Evolutionary conservation across 1,140 invertebrate genomes (phyloP).

Genomic region (Babylonia areolata): DNA sequence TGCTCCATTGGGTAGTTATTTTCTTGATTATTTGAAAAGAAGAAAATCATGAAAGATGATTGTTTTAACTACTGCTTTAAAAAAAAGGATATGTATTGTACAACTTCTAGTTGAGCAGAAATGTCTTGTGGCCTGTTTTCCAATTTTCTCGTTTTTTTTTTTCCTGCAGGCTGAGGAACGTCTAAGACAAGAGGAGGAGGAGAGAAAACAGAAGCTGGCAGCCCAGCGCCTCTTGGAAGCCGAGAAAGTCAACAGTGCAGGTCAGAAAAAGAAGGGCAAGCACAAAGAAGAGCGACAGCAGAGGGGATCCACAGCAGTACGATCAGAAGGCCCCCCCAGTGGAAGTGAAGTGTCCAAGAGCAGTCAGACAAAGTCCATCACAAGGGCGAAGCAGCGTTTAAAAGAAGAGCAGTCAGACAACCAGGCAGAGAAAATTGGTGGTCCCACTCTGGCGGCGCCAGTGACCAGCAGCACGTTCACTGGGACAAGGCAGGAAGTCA

Average conservation of each 20-base stretch:
- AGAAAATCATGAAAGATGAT: too few relatives aligned
- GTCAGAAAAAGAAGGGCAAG: conserved; percentile 56
- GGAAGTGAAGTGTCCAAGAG: neutral
- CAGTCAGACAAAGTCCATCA: neutral
- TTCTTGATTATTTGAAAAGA: too few relatives aligned
- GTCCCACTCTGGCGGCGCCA: neutral
- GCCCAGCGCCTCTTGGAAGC: conserved; percentile 9
- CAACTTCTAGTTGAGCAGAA: too few relatives aligned
- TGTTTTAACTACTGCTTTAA: too few relatives aligned
- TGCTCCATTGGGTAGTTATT: too few relatives aligned
- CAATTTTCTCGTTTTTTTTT: too few relatives aligned
- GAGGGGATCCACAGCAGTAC: conserved; percentile 61
- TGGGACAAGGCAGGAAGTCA: neutral
- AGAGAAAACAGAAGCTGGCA: conserved; percentile 72
- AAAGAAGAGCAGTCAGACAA: conserved; percentile 26
- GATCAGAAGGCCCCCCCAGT: conserved; percentile 44
- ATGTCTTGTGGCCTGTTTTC: too few relatives aligned
- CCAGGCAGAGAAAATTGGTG: neutral
- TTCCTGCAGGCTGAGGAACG: conserved; percentile 62
- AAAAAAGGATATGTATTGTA: too few relatives aligned
- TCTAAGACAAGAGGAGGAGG: conserved; percentile 53
- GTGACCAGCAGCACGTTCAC: neutral
- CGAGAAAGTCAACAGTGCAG: conserved; percentile 3
- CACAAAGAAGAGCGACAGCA: conserved; percentile 46
- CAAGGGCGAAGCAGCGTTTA: conserved; percentile 16